Base-by-base conservation (phyloP, 2,888 invertebrate species). In the Ypsolopha scabrella region DNA sequence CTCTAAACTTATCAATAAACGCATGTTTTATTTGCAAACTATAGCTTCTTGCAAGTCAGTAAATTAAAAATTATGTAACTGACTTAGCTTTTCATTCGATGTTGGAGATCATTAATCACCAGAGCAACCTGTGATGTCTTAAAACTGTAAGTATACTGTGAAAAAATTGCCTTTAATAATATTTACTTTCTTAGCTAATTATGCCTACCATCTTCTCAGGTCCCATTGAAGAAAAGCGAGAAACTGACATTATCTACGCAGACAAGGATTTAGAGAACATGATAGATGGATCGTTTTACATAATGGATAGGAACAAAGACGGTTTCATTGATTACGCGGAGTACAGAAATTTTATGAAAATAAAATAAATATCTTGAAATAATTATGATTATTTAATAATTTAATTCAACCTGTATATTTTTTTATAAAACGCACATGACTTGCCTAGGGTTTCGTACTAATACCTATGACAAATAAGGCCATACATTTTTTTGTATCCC, bases 321-420 rank as follows among this genome's bases (percentile, higher is more conserved):
- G 80, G 80, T 0, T 79, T 55, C 35, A 77, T 80, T 4, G 72
- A 72, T 11, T 80, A 77, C 50, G 45, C 54, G 0, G 80, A 79
- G 54, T 79, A 64, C 6, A 44, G 10, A 41, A 48, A 37, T 48
- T 7, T 24, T 7, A 13, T 49, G 2, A 3, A 24, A 24, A 24
- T 2, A 4, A 24, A 24, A 24, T 3, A 3, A 24, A 24, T 24
- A 24, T 24, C n/a, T 24, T 24, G 24, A 24, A 4, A 24, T 24
- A 24, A 24, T n/a, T n/a, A n/a, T n/a, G n/a, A n/a, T n/a, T n/a
- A n/a, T n/a, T n/a, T n/a, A n/a, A n/a, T n/a, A n/a, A n/a, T n/a
- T n/a, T n/a, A n/a, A n/a, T n/a, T n/a, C n/a, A n/a, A n/a, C n/a
- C n/a, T n/a, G n/a, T n/a, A n/a, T n/a, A n/a, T n/a, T n/a, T n/a